These are phyloP conservation scores for Siniperca scherzeri DNA, from an alignment of 2,797 vertebrate species.

Conservation along the genomic window DNA sequence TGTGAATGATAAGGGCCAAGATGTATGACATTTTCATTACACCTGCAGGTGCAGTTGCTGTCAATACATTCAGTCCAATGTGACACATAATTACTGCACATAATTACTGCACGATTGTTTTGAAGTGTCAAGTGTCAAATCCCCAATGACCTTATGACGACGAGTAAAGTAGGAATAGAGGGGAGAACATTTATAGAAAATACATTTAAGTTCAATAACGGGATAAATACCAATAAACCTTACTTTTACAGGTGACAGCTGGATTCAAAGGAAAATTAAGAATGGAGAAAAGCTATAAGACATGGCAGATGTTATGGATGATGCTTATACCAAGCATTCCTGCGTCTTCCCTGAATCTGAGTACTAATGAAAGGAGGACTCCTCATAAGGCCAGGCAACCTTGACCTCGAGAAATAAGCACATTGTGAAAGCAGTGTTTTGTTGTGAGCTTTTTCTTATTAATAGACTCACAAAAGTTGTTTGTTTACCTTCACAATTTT, in stretches of 20 bases:
- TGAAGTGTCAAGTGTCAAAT: constrained; percentile 25
- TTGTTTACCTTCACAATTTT: background rate
- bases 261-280: background rate
- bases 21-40: constrained; percentile 33
- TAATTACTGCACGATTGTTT: constrained; percentile 30
- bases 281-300: background rate
- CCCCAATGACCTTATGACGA: background rate
- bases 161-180: background rate
- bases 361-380: constrained; percentile 15
- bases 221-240: background rate
- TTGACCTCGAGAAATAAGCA: constrained; percentile 36
- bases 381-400: constrained; percentile 25
- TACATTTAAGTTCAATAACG: background rate
- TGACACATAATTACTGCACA: constrained; percentile 29
- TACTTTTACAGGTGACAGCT: background rate
- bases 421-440: constrained; percentile 24
- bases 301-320: background rate
- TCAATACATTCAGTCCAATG: constrained; percentile 23
- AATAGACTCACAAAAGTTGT: background rate
- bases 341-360: constrained; percentile 7
- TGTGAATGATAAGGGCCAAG: background rate
- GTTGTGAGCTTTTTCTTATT: constrained; percentile 1
- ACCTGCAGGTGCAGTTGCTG: constrained; percentile 18
- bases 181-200: background rate
- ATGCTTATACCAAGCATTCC: background rate